These are phyloP conservation scores for Channallabes apus DNA, from an alignment of 2,797 vertebrate genomes.

Conservation along the genomic window DNA sequence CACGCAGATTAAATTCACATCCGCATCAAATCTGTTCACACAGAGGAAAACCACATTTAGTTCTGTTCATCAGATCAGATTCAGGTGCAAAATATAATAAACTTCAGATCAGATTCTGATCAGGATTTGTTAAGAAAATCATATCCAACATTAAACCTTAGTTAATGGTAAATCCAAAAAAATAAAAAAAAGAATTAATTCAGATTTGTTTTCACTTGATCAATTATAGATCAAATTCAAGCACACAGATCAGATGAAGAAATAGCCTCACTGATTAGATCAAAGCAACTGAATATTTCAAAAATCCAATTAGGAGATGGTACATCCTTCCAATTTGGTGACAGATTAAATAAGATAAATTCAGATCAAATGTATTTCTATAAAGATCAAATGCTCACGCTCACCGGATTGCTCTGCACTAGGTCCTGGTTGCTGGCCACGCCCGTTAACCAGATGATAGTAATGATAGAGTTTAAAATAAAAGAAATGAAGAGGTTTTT, in stretches of 20 bases:
- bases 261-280: background rate
- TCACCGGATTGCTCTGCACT: conserved; percentile 90
- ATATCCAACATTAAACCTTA: background rate
- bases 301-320: background rate
- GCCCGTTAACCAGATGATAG: conserved; percentile 87
- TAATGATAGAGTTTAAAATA: conserved; percentile 90
- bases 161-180: background rate
- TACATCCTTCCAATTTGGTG: background rate
- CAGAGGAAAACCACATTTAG: background rate
- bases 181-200: background rate
- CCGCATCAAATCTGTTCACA: background rate
- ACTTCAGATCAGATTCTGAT: background rate
- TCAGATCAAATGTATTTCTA: background rate
- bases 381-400: conserved; percentile 56
- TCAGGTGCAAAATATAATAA: background rate
- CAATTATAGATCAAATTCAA: background rate
- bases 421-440: conserved; percentile 92
- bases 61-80: background rate
- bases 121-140: background rate
- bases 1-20: background rate
- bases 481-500: conserved; percentile 99
- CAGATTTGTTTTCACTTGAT: background rate
- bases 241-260: background rate
- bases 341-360: background rate
- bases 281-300: background rate